Conservation (phyloP, 2,113 vertebrate genomes). For the Colaptes auratus region DNA sequence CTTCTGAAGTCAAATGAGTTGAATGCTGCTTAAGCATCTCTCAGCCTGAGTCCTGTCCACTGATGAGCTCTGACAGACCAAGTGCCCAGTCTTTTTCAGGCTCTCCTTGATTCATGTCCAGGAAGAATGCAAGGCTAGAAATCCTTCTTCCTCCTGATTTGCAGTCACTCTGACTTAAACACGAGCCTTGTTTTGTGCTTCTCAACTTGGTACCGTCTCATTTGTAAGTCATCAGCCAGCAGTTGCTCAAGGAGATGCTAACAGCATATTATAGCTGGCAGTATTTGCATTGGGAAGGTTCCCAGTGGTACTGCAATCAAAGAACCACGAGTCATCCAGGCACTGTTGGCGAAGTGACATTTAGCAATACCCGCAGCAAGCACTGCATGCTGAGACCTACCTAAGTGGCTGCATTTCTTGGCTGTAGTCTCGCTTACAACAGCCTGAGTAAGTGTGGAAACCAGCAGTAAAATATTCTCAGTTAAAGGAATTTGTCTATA, state of each 20-base stretch:
- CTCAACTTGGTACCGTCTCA: not conserved
- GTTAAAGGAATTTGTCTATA: not conserved
- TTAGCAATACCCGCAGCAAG: not conserved
- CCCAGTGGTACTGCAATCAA: not conserved
- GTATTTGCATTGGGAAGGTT: not conserved
- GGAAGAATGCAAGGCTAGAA: not conserved
- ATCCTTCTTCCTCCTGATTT: not conserved
- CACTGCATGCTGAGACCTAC: not conserved
- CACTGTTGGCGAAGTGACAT: accelerated
- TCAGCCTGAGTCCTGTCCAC: not conserved
- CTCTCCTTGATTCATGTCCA: not conserved
- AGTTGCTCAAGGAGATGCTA: not conserved
- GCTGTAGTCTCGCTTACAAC: not conserved
- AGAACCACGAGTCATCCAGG: not conserved
- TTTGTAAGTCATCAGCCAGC: not conserved
- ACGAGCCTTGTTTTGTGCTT: not conserved
- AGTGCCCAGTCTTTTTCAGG: not conserved
- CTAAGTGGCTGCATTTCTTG: not conserved
- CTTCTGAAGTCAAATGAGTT: not conserved
- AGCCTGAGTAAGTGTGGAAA: not conserved
- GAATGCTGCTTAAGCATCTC: not conserved
- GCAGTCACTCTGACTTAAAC: not conserved
- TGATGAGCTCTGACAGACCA: not conserved
- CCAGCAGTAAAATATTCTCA: not conserved
- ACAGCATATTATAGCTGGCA: not conserved